phyloP scores from a whole-genome alignment of 2,888 invertebrate genomes.

The Tinea pellionella region DNA sequence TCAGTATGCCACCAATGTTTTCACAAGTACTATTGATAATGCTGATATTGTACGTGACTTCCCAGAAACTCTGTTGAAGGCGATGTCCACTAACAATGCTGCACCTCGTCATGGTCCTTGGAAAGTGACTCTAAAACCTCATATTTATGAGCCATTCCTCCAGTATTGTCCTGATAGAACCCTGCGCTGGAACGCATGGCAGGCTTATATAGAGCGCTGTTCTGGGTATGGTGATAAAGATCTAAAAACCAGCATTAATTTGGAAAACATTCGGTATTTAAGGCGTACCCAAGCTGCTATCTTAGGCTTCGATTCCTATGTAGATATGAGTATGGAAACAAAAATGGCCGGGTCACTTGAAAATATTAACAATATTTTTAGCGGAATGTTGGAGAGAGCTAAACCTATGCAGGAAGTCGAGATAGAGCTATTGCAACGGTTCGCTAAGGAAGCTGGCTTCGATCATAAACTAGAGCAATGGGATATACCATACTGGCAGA shows the following conservation, averaged over 20 bases:
- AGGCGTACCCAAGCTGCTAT: conserved; percentile 78
- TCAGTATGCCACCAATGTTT: conserved; percentile 73
- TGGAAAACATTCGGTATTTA: conserved; percentile 81
- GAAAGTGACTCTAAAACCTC: conserved; percentile 81
- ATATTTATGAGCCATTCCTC: conserved; percentile 79
- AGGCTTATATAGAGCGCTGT: conserved; percentile 78
- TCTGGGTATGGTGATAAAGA: conserved; percentile 73
- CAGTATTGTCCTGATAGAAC: conserved; percentile 85
- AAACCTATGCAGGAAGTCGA: conserved; percentile 82
- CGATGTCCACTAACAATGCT: conserved; percentile 72
- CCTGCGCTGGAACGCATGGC: conserved; percentile 87
- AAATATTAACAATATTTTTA: conserved; percentile 77
- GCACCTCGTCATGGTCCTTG: conserved; percentile 81
- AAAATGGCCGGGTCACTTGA: conserved; percentile 89
- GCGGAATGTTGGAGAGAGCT: conserved; percentile 74
- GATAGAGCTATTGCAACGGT: conserved; percentile 76
- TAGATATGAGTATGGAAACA: conserved; percentile 92
- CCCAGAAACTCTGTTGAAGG: conserved; percentile 75
- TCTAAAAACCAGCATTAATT: conserved; percentile 76
- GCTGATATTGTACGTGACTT: conserved; percentile 76
- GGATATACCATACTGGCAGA: conserved; percentile 90
- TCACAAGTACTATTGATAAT: conserved; percentile 76
- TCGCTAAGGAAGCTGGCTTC: conserved; percentile 80
- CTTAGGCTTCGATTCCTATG: conserved; percentile 83
- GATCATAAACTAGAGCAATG: conserved; percentile 76